These are phyloP conservation scores for Neodiprion pinetum DNA, from an alignment of 1,140 invertebrate genomes.

Conservation along the genomic window DNA sequence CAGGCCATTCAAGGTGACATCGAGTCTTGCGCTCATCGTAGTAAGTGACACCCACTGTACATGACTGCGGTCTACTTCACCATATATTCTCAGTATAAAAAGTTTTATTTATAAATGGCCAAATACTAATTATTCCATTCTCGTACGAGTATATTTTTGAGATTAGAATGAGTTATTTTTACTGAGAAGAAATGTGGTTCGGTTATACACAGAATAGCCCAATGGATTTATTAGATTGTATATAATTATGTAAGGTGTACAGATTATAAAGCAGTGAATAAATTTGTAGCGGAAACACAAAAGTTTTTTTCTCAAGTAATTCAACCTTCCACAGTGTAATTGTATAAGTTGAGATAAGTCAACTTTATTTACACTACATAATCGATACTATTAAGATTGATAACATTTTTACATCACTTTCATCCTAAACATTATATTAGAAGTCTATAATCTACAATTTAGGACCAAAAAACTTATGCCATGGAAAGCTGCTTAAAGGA, in stretches of 20 bases:
- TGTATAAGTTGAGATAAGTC: slow-evolving; percentile 18
- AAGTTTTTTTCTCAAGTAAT: slow-evolving; percentile 19
- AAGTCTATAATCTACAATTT: slow-evolving; percentile 41
- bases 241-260: slow-evolving; percentile 34
- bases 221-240: slow-evolving; percentile 34
- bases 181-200: slow-evolving; percentile 12
- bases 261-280: slow-evolving; percentile 29
- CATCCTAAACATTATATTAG: slow-evolving; percentile 11
- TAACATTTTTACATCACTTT: slow-evolving; percentile 7
- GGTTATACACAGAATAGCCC: slow-evolving; percentile 26
- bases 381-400: not conserved
- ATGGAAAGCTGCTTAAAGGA: slow-evolving; percentile 41
- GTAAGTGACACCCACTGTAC: no score
- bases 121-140: not conserved
- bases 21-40: no score
- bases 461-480: slow-evolving; percentile 51
- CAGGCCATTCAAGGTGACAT: no score
- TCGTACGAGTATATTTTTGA: slow-evolving; percentile 1
- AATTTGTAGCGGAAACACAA: slow-evolving; percentile 30
- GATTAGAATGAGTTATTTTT: not conserved
- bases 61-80: no score
- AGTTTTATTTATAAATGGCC: not conserved
- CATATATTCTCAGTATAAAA: not conserved
- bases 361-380: slow-evolving; percentile 17
- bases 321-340: slow-evolving; percentile 17